phyloP scores from a whole-genome alignment of 2,888 invertebrate genomes.

The Andricus quercusramuli region DNA sequence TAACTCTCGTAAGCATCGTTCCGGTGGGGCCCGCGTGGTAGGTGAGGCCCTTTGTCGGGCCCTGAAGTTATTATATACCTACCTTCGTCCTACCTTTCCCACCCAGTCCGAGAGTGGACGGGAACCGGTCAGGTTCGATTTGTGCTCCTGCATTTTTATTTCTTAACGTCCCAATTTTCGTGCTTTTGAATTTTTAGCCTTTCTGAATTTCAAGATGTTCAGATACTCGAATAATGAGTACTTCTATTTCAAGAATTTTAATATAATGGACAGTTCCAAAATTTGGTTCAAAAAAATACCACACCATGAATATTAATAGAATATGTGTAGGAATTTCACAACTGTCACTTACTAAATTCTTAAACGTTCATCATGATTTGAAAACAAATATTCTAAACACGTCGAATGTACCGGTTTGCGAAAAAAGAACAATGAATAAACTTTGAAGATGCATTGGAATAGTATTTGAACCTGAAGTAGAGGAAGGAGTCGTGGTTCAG shows the following conservation, averaged over 20 bases:
- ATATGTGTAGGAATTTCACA: not conserved
- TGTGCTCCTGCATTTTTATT: slow-evolving; percentile 6
- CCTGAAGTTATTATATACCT: slow-evolving; percentile 45
- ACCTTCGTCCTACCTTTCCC: slow-evolving; percentile 8
- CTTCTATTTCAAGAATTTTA: not conserved
- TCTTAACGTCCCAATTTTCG: not conserved
- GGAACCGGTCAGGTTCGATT: slow-evolving; percentile 27
- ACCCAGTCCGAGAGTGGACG: slow-evolving; percentile 28
- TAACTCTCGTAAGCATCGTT: slow-evolving; percentile 25
- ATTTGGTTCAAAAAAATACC: no score
- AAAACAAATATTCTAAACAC: slow-evolving; percentile 23
- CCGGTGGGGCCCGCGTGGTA: slow-evolving; percentile 31
- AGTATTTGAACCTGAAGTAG: slow-evolving; percentile 34
- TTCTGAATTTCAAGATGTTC: not conserved
- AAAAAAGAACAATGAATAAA: slow-evolving; percentile 43
- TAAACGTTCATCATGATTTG: not conserved
- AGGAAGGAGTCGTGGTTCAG: slow-evolving; percentile 65
- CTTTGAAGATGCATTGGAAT: slow-evolving; percentile 42
- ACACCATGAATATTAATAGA: no score
- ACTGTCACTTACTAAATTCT: not conserved
- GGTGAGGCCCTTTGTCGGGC: slow-evolving; percentile 47
- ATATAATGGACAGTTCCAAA: not conserved
- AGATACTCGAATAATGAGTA: not conserved
- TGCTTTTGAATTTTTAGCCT: not conserved
- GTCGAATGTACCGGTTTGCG: slow-evolving; percentile 1